Conservation (phyloP, 1,140 invertebrate genomes). For the Calycopis cecrops region DNA sequence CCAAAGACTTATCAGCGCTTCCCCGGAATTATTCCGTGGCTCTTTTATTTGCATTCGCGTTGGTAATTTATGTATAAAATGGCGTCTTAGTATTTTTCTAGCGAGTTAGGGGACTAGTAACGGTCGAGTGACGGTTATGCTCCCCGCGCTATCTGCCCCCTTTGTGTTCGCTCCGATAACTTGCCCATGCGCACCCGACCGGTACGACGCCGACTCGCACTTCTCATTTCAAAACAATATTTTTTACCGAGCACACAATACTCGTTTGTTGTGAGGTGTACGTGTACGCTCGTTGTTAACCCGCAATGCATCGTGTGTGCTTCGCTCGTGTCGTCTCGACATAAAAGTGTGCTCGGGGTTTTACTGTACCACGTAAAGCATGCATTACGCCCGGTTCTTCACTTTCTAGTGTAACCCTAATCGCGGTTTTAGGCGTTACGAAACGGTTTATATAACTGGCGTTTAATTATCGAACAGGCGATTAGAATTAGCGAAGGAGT, state of each 20-base stretch:
- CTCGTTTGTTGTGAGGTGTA: conserved; percentile 38
- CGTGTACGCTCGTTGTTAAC: conserved; percentile 28
- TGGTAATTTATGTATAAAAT: conserved; percentile 46
- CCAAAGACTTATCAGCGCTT: conserved; percentile 33
- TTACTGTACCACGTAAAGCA: conserved; percentile 36
- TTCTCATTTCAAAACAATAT: conserved; percentile 66
- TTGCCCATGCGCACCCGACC: conserved; percentile 71
- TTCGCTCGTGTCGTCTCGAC: not conserved
- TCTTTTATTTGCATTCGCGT: conserved; percentile 38
- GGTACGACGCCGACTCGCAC: conserved; percentile 59
- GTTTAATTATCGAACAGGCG: conserved; percentile 14
- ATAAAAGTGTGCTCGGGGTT: not conserved
- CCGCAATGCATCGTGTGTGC: conserved; percentile 43
- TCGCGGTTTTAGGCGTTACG: not conserved
- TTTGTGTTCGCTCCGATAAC: conserved; percentile 73
- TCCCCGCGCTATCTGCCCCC: conserved; percentile 71
- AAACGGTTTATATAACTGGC: not conserved
- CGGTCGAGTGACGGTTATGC: conserved; percentile 70
- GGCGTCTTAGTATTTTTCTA: conserved; percentile 70
- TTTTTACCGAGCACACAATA: conserved; percentile 51
- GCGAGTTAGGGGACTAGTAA: conserved; percentile 66
- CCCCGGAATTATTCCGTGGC: conserved; percentile 35
- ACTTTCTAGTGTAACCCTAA: conserved; percentile 34
- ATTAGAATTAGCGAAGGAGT: conserved; percentile 33
- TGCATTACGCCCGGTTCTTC: conserved; percentile 53